Evolutionary conservation across 1,140 invertebrate genomes (phyloP).

Genomic region (Megathymus violae): DNA sequence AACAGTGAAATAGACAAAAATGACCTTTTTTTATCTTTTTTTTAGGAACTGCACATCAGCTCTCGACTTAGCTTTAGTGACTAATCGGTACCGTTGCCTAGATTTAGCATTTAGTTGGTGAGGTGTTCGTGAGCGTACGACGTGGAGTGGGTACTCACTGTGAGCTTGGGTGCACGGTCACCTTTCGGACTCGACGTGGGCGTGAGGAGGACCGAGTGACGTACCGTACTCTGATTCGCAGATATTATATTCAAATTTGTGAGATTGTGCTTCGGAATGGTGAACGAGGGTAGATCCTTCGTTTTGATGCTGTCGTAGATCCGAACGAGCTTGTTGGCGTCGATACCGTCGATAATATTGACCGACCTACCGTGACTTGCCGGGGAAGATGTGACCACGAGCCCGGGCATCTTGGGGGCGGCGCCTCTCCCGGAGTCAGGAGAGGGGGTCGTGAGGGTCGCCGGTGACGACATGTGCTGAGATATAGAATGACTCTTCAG

Average conservation of each 20-base stretch:
- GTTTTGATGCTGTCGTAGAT: constrained; percentile 72
- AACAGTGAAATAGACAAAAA: constrained; percentile 41
- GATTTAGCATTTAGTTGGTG: not conserved
- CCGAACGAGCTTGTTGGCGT: constrained; percentile 71
- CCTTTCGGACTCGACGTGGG: constrained; percentile 56
- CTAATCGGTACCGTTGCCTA: constrained; percentile 19
- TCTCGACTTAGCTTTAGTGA: constrained; percentile 48
- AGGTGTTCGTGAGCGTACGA: constrained; percentile 14
- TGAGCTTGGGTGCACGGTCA: constrained; percentile 59
- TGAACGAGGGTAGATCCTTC: constrained; percentile 64
- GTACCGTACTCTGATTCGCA: constrained; percentile 46
- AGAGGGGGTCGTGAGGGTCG: constrained; percentile 31
- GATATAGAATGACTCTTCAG: constrained; percentile 88
- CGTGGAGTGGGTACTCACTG: constrained; percentile 53
- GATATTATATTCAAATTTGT: constrained; percentile 60
- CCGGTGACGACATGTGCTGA: constrained; percentile 82
- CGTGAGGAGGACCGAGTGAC: constrained; percentile 52
- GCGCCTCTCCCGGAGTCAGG: constrained; percentile 19
- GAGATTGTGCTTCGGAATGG: constrained; percentile 68
- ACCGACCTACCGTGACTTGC: constrained; percentile 43
- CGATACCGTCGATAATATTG: constrained; percentile 55
- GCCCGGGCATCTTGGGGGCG: constrained; percentile 52
- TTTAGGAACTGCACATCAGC: constrained; percentile 62
- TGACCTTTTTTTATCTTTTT: too few relatives aligned
- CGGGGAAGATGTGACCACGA: constrained; percentile 67